These are phyloP conservation scores for Chromis chromis DNA, from an alignment of 2,797 vertebrate species.

Conservation along the genomic window DNA sequence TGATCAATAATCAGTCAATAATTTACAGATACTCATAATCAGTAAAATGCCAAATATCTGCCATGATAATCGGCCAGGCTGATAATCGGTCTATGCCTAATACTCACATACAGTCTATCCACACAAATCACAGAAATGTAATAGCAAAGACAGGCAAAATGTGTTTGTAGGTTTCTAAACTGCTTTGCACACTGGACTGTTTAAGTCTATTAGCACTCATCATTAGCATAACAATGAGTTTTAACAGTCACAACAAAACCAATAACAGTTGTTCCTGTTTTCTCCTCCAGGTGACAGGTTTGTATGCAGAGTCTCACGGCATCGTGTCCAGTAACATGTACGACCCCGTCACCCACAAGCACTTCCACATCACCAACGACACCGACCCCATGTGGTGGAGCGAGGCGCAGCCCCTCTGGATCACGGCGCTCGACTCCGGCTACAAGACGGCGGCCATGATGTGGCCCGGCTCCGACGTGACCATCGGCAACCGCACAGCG, in stretches of 20 bases:
- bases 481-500: slow-evolving; percentile 83
- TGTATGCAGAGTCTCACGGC: slow-evolving; percentile 95
- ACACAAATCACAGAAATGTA: too few relatives aligned
- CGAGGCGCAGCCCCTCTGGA: slow-evolving; percentile 91
- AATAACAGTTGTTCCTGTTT: not conserved
- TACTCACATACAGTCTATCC: too few relatives aligned
- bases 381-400: slow-evolving; percentile 93
- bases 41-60: too few relatives aligned
- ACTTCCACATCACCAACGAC: slow-evolving; percentile 79
- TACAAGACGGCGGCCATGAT: slow-evolving; percentile 91
- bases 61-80: too few relatives aligned
- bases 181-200: too few relatives aligned
- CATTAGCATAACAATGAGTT: not conserved
- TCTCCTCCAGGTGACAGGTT: slow-evolving; percentile 85
- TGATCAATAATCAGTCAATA: too few relatives aligned
- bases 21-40: too few relatives aligned
- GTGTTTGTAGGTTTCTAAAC: too few relatives aligned
- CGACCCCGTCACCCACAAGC: slow-evolving; percentile 82
- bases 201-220: too few relatives aligned
- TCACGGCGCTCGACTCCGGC: slow-evolving; percentile 87
- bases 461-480: slow-evolving; percentile 94
- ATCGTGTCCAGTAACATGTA: slow-evolving; percentile 93
- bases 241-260: not conserved
- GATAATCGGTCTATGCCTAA: too few relatives aligned
- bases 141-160: too few relatives aligned